These are phyloP conservation scores for Paedocypris sp. DNA, from an alignment of 2,113 vertebrate genomes.

Conservation along the genomic window DNA sequence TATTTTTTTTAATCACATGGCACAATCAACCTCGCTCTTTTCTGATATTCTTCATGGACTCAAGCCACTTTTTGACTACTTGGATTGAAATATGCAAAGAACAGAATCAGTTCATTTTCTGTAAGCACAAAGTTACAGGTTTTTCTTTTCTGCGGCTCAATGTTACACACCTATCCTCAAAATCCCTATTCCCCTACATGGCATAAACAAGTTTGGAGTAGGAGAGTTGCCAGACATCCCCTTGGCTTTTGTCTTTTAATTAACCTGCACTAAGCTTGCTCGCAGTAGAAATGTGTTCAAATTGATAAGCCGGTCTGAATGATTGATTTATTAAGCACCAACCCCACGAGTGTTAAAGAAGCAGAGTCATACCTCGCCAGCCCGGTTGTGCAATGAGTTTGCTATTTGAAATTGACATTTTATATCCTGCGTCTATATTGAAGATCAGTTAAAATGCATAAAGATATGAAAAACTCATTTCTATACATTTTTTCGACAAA, in stretches of 20 bases:
- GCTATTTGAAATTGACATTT: too few species aligned
- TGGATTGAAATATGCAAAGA: constrained; percentile 9
- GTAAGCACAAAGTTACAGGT: constrained; percentile 14
- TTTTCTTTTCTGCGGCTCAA: constrained; percentile 7
- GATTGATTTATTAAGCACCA: constrained; percentile 63
- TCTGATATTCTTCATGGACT: too few species aligned
- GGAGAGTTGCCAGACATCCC: constrained; percentile 61
- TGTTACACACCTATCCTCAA: constrained; percentile 36
- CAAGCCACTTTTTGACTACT: constrained; percentile 21
- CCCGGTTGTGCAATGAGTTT: too few species aligned
- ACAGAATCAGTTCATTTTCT: constrained; percentile 30
- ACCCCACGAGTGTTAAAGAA: too few species aligned
- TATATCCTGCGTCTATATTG: too few species aligned
- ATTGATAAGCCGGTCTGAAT: constrained; percentile 63
- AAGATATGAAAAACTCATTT: too few species aligned
- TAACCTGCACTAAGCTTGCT: constrained; percentile 62
- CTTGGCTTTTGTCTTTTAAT: constrained; percentile 66
- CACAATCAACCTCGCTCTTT: too few species aligned
- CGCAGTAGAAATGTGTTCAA: constrained; percentile 58
- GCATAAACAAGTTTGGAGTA: constrained; percentile 56
- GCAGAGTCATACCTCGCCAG: too few species aligned
- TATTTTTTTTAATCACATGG: too few species aligned
- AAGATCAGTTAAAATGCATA: too few species aligned
- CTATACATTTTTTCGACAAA: not conserved
- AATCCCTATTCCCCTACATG: constrained; percentile 54